A percentile compares a stretch with the other conserved stretches of the same genome.
These are phyloP conservation scores for Mola mola DNA, from an alignment of 2,113 vertebrate species.

Conservation along the genomic window DNA sequence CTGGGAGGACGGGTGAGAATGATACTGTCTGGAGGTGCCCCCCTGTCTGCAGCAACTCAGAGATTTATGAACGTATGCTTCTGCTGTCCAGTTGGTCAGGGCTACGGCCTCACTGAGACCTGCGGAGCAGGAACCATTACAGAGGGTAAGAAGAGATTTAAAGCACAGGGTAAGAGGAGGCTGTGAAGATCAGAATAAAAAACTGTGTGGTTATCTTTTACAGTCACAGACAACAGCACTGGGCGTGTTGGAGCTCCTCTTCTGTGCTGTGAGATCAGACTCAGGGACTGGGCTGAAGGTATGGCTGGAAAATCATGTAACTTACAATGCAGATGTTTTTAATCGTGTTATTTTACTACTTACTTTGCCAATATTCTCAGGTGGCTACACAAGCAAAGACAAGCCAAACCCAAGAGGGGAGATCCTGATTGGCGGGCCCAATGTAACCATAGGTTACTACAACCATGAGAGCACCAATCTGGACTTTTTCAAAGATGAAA, in stretches of 20 bases:
- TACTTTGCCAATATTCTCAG: conserved; percentile 66
- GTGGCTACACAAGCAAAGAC: conserved; percentile 92
- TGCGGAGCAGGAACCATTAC: conserved; percentile 97
- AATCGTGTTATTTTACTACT: not conserved
- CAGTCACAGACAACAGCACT: conserved; percentile 86
- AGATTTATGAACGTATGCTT: conserved; percentile 98
- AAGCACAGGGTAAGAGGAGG: rapidly evolving
- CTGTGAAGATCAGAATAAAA: not conserved
- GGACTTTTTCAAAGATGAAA: conserved; percentile 89
- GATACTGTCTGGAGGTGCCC: conserved; percentile 96
- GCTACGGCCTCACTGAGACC: conserved; percentile 95
- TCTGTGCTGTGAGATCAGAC: conserved; percentile 92
- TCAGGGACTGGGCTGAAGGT: conserved; percentile 97
- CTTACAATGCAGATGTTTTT: not conserved
- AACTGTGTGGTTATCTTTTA: not conserved
- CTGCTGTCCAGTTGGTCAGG: conserved; percentile 94
- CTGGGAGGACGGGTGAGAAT: conserved; percentile 91
- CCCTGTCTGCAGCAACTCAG: conserved; percentile 91
- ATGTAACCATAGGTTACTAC: conserved; percentile 95
- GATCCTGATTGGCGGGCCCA: conserved; percentile 93
- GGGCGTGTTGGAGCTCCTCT: conserved; percentile 96
- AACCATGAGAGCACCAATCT: conserved; percentile 83
- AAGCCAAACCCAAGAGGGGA: conserved; percentile 94
- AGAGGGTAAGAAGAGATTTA: conserved; percentile 81
- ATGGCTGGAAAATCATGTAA: conserved; percentile 21